These are phyloP conservation scores for Tyto alba DNA, from an alignment of 2,113 vertebrate genomes.

Conservation along the genomic window DNA sequence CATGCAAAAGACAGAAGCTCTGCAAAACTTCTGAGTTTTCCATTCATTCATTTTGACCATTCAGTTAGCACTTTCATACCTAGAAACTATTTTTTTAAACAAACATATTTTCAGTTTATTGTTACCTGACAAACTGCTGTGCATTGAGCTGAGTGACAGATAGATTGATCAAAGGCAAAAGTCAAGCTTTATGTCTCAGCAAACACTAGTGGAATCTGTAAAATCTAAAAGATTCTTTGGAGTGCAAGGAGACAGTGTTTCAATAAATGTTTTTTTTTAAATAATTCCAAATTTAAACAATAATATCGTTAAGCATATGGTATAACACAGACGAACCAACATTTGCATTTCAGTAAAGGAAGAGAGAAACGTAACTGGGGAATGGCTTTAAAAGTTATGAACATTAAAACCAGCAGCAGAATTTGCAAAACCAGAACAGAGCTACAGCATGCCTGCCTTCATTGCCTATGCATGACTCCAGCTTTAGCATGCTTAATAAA, in stretches of 20 bases:
- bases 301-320: not conserved
- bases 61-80: not conserved
- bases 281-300: not conserved
- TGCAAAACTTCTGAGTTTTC: not conserved
- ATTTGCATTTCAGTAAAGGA: not conserved
- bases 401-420: not conserved
- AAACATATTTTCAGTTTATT: not conserved
- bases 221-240: not conserved
- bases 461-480: slow-evolving; percentile 7
- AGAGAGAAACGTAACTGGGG: not conserved
- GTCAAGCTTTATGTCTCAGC: not conserved
- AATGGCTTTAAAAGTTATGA: not conserved
- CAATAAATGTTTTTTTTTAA: not conserved
- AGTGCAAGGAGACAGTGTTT: not conserved
- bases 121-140: not conserved
- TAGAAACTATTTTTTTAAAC: not conserved
- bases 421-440: not conserved
- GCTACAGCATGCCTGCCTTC: not conserved
- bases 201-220: not conserved
- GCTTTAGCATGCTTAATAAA: slow-evolving; percentile 7
- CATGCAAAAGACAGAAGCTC: not conserved
- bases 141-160: not conserved
- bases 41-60: not conserved
- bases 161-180: not conserved
- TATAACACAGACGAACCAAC: not conserved